Conservation (phyloP, 1,140 invertebrate genomes). For the Ips nitidus region DNA sequence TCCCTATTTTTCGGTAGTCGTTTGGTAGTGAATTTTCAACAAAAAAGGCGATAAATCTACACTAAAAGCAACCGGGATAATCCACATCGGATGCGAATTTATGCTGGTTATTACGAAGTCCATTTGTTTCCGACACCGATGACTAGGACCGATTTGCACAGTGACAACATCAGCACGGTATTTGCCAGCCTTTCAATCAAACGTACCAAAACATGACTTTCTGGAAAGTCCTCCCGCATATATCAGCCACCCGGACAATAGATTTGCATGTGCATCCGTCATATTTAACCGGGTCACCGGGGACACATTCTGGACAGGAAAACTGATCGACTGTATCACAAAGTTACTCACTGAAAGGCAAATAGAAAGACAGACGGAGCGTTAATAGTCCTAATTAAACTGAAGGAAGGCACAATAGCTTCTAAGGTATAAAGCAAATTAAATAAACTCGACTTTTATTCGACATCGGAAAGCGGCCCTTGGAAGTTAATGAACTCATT, state of each 20-base stretch:
- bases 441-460: slow-evolving; percentile 12
- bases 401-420: neutral
- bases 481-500: slow-evolving; percentile 13
- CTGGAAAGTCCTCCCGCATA: neutral
- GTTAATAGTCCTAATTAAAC: neutral
- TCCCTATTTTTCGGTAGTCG: no score
- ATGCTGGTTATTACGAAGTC: neutral
- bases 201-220: neutral
- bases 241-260: neutral
- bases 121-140: neutral
- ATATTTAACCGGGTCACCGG: neutral
- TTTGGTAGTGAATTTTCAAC: no score
- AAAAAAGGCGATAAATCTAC: no score
- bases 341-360: neutral
- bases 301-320: neutral
- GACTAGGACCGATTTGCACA: neutral
- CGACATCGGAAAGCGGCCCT: slow-evolving; percentile 4
- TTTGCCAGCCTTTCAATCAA: slow-evolving; percentile 4
- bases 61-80: neutral
- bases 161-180: neutral
- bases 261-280: neutral
- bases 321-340: neutral
- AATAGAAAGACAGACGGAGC: neutral
- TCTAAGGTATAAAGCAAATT: neutral
- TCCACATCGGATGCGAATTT: neutral